A percentile compares a stretch with the other conserved stretches of the same genome.
These are phyloP conservation scores for Amorpha juglandis DNA, from an alignment of 2,888 invertebrate species.

Conservation along the genomic window DNA sequence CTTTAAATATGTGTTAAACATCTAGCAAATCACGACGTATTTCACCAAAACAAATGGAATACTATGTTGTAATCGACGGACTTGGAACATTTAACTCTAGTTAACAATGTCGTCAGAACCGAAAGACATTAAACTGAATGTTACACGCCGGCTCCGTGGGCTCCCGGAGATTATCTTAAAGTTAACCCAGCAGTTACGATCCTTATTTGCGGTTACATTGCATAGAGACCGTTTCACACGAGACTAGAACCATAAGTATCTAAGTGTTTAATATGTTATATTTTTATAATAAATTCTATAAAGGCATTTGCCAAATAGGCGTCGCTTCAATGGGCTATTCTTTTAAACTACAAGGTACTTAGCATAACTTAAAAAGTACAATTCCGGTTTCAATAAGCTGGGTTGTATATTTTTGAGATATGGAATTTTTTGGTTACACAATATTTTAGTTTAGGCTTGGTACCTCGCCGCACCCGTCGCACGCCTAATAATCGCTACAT, in stretches of 20 bases:
- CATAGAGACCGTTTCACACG: conserved; percentile 50
- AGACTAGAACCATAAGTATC: conserved; percentile 48
- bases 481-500: no score
- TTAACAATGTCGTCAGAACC: conserved; percentile 66
- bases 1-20: neutral
- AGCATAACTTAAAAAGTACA: no score
- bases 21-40: conserved; percentile 49
- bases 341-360: no score
- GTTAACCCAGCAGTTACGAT: conserved; percentile 75
- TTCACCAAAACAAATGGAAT: conserved; percentile 55
- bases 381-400: no score
- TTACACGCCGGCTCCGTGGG: conserved; percentile 61
- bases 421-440: no score
- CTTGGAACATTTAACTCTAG: conserved; percentile 56
- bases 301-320: no score
- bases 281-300: no score
- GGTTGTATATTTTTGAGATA: no score
- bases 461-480: no score
- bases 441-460: no score
- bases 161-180: conserved; percentile 75
- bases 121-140: conserved; percentile 71
- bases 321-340: no score
- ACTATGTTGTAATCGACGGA: conserved; percentile 57
- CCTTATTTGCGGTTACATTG: conserved; percentile 72
- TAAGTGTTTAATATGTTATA: neutral